Percentiles rank a stretch among this genome's conserved stretches.
Evolutionary conservation across 2,797 vertebrate species (phyloP).

Genomic region (Eospalax fontanierii): DNA sequence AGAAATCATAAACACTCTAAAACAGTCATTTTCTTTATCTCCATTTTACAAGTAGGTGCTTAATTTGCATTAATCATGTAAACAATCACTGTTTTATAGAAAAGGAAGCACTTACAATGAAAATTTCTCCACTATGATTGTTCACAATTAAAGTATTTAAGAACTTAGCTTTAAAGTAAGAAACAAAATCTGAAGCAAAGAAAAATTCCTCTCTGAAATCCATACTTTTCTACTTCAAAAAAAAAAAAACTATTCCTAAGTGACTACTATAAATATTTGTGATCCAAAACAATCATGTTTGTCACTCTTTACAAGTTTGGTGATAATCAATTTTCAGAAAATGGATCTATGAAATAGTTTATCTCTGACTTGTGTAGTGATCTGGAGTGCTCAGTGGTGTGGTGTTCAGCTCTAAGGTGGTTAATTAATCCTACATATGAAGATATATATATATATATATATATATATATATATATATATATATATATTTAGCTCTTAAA

Average conservation of each 20-base stretch:
- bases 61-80: constrained; percentile 73
- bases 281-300: neutral
- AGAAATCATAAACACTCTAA: constrained; percentile 73
- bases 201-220: neutral
- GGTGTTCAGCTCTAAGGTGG: rapidly evolving
- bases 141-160: constrained; percentile 25
- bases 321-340: neutral
- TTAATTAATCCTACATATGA: neutral
- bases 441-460: too few species aligned
- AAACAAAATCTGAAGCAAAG: neutral
- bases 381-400: rapidly evolving
- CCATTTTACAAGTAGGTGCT: constrained; percentile 69
- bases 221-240: neutral
- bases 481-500: neutral
- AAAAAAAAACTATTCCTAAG: neutral
- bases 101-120: constrained; percentile 58
- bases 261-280: neutral
- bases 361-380: neutral
- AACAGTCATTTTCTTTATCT: constrained; percentile 62
- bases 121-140: constrained; percentile 50
- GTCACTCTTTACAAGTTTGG: neutral
- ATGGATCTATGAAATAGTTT: neutral
- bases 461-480: too few species aligned
- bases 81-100: constrained; percentile 73
- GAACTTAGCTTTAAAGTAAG: constrained; percentile 7